Base-by-base conservation (phyloP, 1,140 invertebrate species). In the Drosophila rufa region DNA sequence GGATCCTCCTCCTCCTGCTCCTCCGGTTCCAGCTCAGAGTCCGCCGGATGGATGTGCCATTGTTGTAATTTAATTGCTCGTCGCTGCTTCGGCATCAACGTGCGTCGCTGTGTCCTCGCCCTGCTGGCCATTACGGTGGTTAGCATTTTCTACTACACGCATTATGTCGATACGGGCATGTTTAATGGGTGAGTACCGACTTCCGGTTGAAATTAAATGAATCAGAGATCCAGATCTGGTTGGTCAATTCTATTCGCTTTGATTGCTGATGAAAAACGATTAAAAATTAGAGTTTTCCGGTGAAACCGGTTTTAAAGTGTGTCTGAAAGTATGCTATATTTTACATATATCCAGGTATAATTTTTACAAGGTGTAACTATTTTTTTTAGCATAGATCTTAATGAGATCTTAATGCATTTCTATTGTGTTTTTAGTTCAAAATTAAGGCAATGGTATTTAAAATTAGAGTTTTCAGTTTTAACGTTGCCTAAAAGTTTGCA, bases 111-210 rank as follows among this genome's bases (percentile, higher is more conserved):
- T 92, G 95, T 96, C 77, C 94, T 94, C 57, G 95, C 94, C 48
- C 93, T 96, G 67, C 93, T 96, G 73, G 93, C 95, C 80, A 93
- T 96, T 73, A 96, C 95, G 78, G 91, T 96, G 85, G 94, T 95
- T 85, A 96, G 95, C 75, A 96, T 96, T 92, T 95, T 96, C 91
- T 96, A 96, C 93, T 96, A 96, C 93, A 95, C 95, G 27, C 95
- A 96, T 92, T 96, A 96, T 83, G 94, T 96, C 76, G 94, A 94
- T 91, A 96, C 95, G 83, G 95, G 94, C 83, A 95, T 95, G n/a
- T 93, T 96, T 66, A 95, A 95, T 45, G 96, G 95, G 95, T 96
- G 87, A 95, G 94, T 92, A 71, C 14, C 14, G 12, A 11, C 42
- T 30, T 6, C 19, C 27, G 19, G 15, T 25, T 33, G 58, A 53